Evolutionary conservation across 1,140 invertebrate genomes (phyloP), one percentile per base, ranked within the genome.

Genomic region (Anoplophora glabripennis): DNA sequence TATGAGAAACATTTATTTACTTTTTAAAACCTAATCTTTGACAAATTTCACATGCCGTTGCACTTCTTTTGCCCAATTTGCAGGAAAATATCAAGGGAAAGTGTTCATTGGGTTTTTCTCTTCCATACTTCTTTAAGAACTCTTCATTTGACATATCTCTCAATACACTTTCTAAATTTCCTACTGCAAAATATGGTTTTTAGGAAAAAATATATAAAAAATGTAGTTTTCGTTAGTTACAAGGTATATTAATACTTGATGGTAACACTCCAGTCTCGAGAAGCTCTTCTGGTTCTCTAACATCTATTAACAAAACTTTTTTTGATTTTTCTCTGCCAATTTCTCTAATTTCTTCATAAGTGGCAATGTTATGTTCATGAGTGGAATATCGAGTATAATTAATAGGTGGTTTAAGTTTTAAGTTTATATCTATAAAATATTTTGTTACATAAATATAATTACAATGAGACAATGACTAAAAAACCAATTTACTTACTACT

Each of bases 181-280:
- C 68, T 35, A 70, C 68, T 70, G 54, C 15, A 67, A 62, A 53
- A 44, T 36, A 21, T 7, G 10, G 10, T 36, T 35, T 42, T 54
- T 45, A 21, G 17, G 17, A 9, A 34, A 37, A 49, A n/a, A 14
- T 37, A 33, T 12, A 40, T 15, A 9, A 18, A 55, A 48, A 28
- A 18, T 34, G 46, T 45, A 14, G 14, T 9, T 11, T 64, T n/a
- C n/a, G 61, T 64, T 46, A 72, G 72, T 75, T 81, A 84, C 86
- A 80, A 64, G 86, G 86, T 67, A 89, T 86, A 66, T 88, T 87
- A 60, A 88, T 86, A 64, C 83, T 86, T 12, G 81, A 79, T 36
- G 86, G 86, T 49, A 88, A 81, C 71, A 80, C 78, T 4, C 86
- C 86, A 47, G 83, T 86, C 63, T 83, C 79, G 53, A 80, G 68